phyloP scores from a whole-genome alignment of 2,113 vertebrate species.

The Ondatra zibethicus region DNA sequence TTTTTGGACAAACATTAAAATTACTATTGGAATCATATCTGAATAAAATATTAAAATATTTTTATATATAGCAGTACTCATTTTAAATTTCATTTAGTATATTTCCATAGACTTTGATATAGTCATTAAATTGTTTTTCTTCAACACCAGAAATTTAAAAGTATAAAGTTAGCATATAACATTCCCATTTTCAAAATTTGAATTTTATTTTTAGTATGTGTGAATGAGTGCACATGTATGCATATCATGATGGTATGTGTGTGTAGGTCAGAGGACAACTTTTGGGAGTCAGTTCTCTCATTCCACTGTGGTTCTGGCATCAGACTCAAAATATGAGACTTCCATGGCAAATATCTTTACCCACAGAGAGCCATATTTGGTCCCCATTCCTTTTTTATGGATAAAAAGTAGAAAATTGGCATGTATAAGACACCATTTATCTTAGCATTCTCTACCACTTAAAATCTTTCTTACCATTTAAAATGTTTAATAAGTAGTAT shows the following conservation, averaged over 20 bases:
- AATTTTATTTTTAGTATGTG: background rate
- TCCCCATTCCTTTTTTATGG: background rate
- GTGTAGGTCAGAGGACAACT: background rate
- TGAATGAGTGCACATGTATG: background rate
- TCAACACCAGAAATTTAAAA: conserved; percentile 22
- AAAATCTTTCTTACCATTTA: conserved; percentile 31
- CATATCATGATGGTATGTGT: background rate
- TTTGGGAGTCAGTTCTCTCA: background rate
- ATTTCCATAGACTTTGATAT: background rate
- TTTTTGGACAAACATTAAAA: conserved; percentile 31
- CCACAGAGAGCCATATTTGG: background rate
- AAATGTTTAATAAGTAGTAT: conserved; percentile 48
- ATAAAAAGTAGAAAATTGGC: conserved; percentile 10
- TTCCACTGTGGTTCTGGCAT: background rate
- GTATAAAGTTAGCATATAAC: conserved; percentile 41
- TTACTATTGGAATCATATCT: conserved; percentile 16
- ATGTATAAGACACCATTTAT: background rate
- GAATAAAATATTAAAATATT: conserved; percentile 33
- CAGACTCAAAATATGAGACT: background rate
- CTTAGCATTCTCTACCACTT: background rate
- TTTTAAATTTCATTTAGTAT: conserved; percentile 23
- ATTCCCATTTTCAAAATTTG: background rate
- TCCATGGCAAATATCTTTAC: background rate
- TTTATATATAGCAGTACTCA: background rate
- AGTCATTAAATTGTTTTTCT: conserved; percentile 45